Conservation (phyloP, 2,797 vertebrate species). For the Semotilus atromaculatus region DNA sequence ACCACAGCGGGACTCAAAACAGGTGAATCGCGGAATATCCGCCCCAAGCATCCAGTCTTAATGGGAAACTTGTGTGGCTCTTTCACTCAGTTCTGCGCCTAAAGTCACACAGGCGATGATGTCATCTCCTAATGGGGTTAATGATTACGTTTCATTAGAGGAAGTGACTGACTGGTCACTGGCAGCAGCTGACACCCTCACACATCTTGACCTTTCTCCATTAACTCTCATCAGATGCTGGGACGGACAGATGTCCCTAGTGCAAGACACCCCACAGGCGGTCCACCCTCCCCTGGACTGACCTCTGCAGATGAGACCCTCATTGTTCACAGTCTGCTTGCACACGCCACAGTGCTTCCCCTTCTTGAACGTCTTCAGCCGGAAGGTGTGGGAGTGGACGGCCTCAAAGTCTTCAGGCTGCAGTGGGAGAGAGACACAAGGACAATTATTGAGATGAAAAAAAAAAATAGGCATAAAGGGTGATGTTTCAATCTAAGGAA, state of each 20-base stretch:
- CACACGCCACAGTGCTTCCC: conserved; percentile 91
- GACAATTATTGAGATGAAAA: conserved; percentile 1
- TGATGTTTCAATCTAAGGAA: background rate
- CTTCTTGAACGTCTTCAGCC: conserved; percentile 95
- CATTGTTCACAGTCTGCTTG: conserved; percentile 88
- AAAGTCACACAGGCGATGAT: background rate
- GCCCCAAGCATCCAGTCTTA: conserved; percentile 7
- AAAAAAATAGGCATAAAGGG: background rate
- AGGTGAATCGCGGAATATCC: conserved; percentile 5
- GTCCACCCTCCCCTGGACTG: conserved; percentile 62
- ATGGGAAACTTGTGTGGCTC: conserved; percentile 7
- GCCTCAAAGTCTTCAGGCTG: conserved; percentile 93
- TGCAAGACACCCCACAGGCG: fast-evolving
- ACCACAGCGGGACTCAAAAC: conserved; percentile 6
- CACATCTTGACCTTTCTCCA: conserved; percentile 44
- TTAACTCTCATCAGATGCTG: conserved; percentile 24
- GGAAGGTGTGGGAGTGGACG: conserved; percentile 88
- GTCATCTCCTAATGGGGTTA: conserved; percentile 41
- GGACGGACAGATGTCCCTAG: conserved; percentile 6
- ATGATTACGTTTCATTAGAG: conserved; percentile 32
- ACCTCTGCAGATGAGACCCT: conserved; percentile 95
- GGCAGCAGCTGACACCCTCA: conserved; percentile 9
- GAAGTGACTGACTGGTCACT: conserved; percentile 15
- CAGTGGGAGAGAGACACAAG: conserved; percentile 39
- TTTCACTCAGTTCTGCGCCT: background rate